These are phyloP conservation scores for Siniperca obscura DNA, from an alignment of 2,797 vertebrate genomes.

Conservation along the genomic window DNA sequence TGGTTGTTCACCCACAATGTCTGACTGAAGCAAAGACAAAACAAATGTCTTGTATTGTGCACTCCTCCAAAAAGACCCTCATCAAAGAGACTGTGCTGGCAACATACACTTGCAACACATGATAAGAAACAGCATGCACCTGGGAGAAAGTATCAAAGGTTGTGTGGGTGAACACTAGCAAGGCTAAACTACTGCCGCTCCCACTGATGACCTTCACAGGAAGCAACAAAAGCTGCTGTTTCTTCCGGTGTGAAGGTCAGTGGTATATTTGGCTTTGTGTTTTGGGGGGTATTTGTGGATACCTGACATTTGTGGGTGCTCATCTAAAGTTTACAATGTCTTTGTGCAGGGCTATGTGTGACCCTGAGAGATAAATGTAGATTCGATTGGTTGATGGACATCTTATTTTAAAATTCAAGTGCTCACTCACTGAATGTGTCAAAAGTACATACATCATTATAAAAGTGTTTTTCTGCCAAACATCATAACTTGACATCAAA, in stretches of 20 bases:
- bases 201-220: conserved; percentile 47
- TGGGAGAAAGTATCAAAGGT: conserved; percentile 47
- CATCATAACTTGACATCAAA: conserved; percentile 39
- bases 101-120: conserved; percentile 1
- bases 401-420: conserved; percentile 33
- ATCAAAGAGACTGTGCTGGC: conserved; percentile 6
- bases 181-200: conserved; percentile 25
- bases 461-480: conserved; percentile 36
- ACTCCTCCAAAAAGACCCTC: conserved; percentile 15
- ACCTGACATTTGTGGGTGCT: conserved; percentile 32
- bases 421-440: background rate
- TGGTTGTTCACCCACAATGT: too few species aligned
- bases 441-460: conserved; percentile 15
- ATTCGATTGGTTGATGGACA: conserved; percentile 28
- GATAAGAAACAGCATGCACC: conserved; percentile 17
- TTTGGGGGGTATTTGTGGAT: conserved; percentile 8
- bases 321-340: background rate
- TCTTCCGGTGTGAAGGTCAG: conserved; percentile 46
- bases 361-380: conserved; percentile 6
- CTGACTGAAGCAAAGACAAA: too few species aligned
- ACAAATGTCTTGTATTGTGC: background rate
- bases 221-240: conserved; percentile 27
- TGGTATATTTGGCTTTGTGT: conserved; percentile 28
- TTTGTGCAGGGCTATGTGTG: background rate
- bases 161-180: conserved; percentile 36